These are phyloP conservation scores for Zaprionus tsacasi DNA, from an alignment of 1,140 invertebrate species.

Conservation along the genomic window DNA sequence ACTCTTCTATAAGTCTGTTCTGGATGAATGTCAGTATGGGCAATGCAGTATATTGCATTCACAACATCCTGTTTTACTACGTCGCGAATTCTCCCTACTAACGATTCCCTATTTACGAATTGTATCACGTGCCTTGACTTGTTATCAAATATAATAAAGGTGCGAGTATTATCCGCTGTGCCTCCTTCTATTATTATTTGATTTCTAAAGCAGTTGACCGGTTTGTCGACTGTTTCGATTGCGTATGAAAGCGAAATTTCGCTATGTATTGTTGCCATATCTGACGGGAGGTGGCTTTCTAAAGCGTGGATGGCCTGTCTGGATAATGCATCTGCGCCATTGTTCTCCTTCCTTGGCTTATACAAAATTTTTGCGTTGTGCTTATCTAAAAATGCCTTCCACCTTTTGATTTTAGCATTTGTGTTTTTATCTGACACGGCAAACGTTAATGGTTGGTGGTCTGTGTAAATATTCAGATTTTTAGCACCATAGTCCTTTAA, in stretches of 20 bases:
- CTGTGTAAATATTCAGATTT: constrained; percentile 13
- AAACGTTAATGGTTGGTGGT: constrained; percentile 24
- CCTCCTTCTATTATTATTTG: constrained; percentile 13
- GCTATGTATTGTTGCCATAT: not conserved
- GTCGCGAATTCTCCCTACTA: not conserved
- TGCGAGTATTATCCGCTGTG: not conserved
- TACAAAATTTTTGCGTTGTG: constrained; percentile 8
- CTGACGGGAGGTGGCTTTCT: not conserved
- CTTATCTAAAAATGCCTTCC: constrained; percentile 6
- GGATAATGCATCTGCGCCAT: constrained; percentile 1
- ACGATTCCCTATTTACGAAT: not conserved
- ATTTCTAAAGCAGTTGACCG: constrained; percentile 27
- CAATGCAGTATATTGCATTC: constrained; percentile 5
- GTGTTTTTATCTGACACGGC: constrained; percentile 13
- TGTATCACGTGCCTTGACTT: constrained; percentile 2
- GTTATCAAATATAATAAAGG: not conserved
- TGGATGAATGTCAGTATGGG: not conserved
- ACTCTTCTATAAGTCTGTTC: not conserved
- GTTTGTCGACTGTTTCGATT: constrained; percentile 6
- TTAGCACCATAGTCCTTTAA: not conserved
- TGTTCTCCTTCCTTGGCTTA: constrained; percentile 8
- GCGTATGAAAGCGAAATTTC: constrained; percentile 2
- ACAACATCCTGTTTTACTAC: not conserved
- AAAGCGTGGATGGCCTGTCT: constrained; percentile 4
- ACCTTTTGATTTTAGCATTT: too few relatives aligned